Percentiles rank a stretch among this genome's conserved stretches.
phyloP scores from a whole-genome alignment of 2,113 vertebrate species.

The Strigops habroptila region DNA sequence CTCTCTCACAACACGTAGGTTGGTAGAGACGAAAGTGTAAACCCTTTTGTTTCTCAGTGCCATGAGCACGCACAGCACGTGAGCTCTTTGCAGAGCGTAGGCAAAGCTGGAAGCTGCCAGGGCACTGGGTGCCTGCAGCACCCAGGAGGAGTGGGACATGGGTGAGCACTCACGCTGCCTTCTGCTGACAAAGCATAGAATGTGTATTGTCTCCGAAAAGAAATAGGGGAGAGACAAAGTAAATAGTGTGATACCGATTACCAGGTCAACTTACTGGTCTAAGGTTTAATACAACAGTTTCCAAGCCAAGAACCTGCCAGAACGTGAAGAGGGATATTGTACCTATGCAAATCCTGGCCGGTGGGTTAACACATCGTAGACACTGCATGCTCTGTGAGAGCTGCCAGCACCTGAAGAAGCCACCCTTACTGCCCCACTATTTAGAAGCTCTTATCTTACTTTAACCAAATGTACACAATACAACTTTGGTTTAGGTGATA shows the following conservation, averaged over 20 bases:
- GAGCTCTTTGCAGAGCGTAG: neutral
- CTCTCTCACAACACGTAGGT: neutral
- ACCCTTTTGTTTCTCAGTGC: neutral
- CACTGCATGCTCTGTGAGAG: neutral
- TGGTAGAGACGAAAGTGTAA: neutral
- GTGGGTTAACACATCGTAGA: neutral
- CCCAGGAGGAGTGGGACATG: neutral
- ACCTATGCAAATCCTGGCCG: neutral
- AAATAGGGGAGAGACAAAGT: constrained; percentile 17
- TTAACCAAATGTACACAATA: neutral
- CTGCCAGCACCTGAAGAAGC: constrained; percentile 38
- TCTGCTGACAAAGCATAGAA: constrained; percentile 30
- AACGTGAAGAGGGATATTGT: constrained; percentile 28
- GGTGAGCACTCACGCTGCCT: neutral
- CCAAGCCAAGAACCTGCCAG: constrained; percentile 43
- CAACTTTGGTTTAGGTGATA: neutral
- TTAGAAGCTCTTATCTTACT: constrained; percentile 21
- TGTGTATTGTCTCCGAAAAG: neutral
- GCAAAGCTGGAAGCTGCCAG: neutral
- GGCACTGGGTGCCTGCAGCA: neutral
- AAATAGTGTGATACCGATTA: neutral
- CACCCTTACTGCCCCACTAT: neutral
- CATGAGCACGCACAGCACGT: fast-evolving
- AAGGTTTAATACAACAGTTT: constrained; percentile 14
- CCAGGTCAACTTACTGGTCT: neutral